Evolutionary conservation across 2,797 vertebrate genomes (phyloP).

Genomic region (Todus mexicanus): DNA sequence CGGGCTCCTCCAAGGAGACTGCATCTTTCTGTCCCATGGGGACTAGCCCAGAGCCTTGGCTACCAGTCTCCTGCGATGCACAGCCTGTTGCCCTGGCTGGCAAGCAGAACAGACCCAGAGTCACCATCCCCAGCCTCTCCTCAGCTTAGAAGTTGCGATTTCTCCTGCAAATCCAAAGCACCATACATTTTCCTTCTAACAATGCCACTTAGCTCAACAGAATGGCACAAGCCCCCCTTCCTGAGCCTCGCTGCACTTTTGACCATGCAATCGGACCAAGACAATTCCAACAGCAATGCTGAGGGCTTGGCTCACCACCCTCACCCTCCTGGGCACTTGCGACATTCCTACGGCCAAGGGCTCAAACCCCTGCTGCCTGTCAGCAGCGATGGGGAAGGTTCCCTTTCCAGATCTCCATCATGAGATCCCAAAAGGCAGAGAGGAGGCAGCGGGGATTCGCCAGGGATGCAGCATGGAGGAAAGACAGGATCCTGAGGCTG

Average conservation of each 20-base stretch:
- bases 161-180: neutral
- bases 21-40: neutral
- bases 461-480: neutral
- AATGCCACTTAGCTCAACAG: neutral
- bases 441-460: neutral
- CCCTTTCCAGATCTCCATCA: neutral
- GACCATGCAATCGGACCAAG: neutral
- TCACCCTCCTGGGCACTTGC: neutral
- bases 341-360: neutral
- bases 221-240: neutral
- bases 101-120: neutral
- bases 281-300: fast-evolving
- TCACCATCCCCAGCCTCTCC: neutral
- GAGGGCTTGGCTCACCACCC: neutral
- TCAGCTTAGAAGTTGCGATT: neutral
- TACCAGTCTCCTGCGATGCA: neutral
- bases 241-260: neutral
- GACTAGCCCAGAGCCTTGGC: neutral
- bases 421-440: neutral
- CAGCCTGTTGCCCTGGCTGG: neutral
- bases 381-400: neutral
- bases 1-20: neutral
- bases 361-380: neutral
- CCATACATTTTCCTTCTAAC: neutral
- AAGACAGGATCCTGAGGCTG: neutral